A percentile compares a stretch with the other conserved stretches of the same genome.
Conservation (phyloP, 2,888 invertebrate genomes). For the Pterostichus niger region DNA sequence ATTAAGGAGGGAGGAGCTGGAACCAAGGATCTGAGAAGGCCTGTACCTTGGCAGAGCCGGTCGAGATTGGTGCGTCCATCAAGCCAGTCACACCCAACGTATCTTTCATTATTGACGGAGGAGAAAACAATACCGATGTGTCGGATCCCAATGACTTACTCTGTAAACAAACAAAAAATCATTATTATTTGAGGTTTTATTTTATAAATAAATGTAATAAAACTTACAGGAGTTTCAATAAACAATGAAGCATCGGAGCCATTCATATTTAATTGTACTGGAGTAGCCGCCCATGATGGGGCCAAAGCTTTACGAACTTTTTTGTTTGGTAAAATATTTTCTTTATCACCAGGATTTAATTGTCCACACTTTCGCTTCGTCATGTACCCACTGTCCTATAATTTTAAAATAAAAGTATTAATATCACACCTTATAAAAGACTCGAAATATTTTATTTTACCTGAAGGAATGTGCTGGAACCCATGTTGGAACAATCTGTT, state of each 20-base stretch:
- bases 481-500: constrained; percentile 74
- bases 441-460: constrained; percentile 60
- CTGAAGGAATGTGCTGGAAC: constrained; percentile 69
- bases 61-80: constrained; percentile 78
- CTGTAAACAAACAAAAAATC: constrained; percentile 79
- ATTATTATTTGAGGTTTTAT: constrained; percentile 38
- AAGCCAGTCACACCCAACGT: constrained; percentile 85
- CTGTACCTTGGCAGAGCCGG: constrained; percentile 75
- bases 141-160: constrained; percentile 91
- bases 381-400: constrained; percentile 81
- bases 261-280: constrained; percentile 68
- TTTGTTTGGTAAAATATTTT: constrained; percentile 85
- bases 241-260: constrained; percentile 84
- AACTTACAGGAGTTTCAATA: constrained; percentile 87
- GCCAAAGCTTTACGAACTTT: constrained; percentile 90
- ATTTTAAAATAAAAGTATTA: constrained; percentile 37
- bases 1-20: constrained; percentile 63
- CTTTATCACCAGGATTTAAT: constrained; percentile 79
- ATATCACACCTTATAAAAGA: background rate
- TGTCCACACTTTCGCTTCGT: constrained; percentile 76
- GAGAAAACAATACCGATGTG: constrained; percentile 90
- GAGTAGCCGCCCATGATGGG: constrained; percentile 84
- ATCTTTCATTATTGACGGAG: constrained; percentile 92
- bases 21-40: constrained; percentile 66
- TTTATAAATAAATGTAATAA: constrained; percentile 27